A percentile compares a stretch with the other conserved stretches of the same genome.
These are phyloP conservation scores for Bubo bubo DNA, from an alignment of 2,113 vertebrate genomes.

Conservation along the genomic window DNA sequence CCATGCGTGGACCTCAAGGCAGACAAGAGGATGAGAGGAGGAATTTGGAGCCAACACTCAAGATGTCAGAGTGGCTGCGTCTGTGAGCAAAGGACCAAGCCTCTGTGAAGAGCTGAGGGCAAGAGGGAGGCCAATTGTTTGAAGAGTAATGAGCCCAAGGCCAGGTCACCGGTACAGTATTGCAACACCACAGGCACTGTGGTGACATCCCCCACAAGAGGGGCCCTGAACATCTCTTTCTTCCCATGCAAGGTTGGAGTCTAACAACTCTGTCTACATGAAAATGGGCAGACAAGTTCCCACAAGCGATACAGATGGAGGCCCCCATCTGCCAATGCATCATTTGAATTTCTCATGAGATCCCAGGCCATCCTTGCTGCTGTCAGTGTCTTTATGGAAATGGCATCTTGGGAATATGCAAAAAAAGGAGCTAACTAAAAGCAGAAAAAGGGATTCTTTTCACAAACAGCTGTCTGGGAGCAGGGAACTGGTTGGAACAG, in stretches of 20 bases:
- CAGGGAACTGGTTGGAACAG: neutral
- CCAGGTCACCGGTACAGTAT: too few relatives aligned
- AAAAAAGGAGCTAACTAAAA: neutral
- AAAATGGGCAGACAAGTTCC: neutral
- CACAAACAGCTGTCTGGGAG: too few relatives aligned
- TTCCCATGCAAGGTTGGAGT: accelerated
- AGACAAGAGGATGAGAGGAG: neutral
- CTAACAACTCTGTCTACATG: neutral
- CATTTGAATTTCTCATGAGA: neutral
- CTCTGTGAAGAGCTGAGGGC: neutral
- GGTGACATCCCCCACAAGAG: accelerated
- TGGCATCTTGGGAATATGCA: neutral
- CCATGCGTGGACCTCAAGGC: accelerated
- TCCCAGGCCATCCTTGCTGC: accelerated
- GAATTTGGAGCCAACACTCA: accelerated
- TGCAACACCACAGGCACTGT: too few relatives aligned
- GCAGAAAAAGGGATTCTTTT: neutral
- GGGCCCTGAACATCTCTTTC: neutral
- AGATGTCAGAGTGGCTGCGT: accelerated
- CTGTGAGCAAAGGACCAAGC: neutral
- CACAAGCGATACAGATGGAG: too few relatives aligned
- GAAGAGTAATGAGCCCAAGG: accelerated
- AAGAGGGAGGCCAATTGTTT: neutral
- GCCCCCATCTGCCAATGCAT: accelerated
- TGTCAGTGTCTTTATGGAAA: neutral